Base-by-base conservation (phyloP, 2,888 invertebrate species). In the Trachelus troglodyta region DNA sequence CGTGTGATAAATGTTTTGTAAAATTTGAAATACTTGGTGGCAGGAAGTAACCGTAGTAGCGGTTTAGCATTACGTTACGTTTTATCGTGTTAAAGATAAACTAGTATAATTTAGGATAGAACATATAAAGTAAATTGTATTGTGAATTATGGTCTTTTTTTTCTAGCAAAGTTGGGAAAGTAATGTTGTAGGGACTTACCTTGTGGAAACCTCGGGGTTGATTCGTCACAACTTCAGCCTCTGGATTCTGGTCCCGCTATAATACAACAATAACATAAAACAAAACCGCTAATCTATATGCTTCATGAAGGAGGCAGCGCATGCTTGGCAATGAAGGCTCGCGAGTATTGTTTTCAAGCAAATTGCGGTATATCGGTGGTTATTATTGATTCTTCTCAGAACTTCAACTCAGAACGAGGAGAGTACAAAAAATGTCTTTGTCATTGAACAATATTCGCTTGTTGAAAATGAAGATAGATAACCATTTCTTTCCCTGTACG, bases 191-290 rank as follows among this genome's bases (percentile, higher is more conserved):
- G 82, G 83, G 84, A 88, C 91, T 90, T 90, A 91, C 91, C 90
- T 89, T 88, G 56, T 73, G 77, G 75, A 79, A 84, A 88, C 87
- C 85, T 86, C 88, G 87, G 75, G 92, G 92, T 86, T 92, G 91
- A 87, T 86, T 87, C 84, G 90, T 88, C 86, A 91, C 88, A 85
- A 90, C 89, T 84, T 87, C 87, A 84, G 83, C 89, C 76, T 90
- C 90, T 83, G 88, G 88, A 83, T 85, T 89, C 89, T 81, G 89
- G 90, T 89, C 86, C 91, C 88, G 90, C 91, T 91, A 91, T 88
- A 90, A 91, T 91, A 91, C 88, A 91, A 91, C 88, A 90, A 91
- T 87, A 90, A 91, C 89, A 86, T 90, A 90, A 91, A 91, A 91
- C 89, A 89, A 90, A 91, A 90, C 88, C 87, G 88, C 90, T 91